Evolutionary conservation across 2,888 invertebrate species (phyloP), one percentile per base, ranked within the genome.

Genomic region (Sclerodermus sp.): DNA sequence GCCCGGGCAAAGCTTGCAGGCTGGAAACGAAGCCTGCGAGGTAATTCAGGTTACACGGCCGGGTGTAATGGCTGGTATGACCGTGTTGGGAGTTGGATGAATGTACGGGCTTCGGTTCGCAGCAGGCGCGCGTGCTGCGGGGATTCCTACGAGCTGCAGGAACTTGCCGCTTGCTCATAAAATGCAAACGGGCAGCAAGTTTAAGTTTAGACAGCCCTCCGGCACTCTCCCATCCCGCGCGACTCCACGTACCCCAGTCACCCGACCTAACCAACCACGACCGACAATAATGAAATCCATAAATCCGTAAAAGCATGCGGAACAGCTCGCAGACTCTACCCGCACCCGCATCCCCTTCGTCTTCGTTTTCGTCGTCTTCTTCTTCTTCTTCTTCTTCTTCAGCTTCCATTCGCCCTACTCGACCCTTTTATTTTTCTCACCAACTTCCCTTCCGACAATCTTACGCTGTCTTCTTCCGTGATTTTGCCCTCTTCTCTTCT

Each of bases 251-350:
- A 49, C 55, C 51, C 58, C 55, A 57, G 57, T 53, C 58, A 49
- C 46, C 51, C 55, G 57, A 64, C 80, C 81, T 82, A 81, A 81
- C 82, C 82, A 81, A 82, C 82, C 82, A 80, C 82, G 78, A 77
- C 79, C 81, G 82, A 82, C 83, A 84, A 83, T 83, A 84, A 83
- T 84, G 83, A 84, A 84, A 83, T 83, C 83, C 83, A 84, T 84
- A 84, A 84, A 84, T 84, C 81, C 83, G 82, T 81, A 81, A 82
- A 81, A 82, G 78, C 30, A 42, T 57, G 58, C 53, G 54, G 59
- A 51, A 51, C 57, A 47, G 51, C 40, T 39, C 34, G 51, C 53
- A 55, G 50, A 46, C 50, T 45, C 43, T 39, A 31, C 29, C 51
- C 42, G n/a, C n/a, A n/a, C 47, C 36, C 47, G 23, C 3, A 23